phyloP scores from a whole-genome alignment of 1,140 invertebrate genomes.

The Wiebesia pumilae region DNA sequence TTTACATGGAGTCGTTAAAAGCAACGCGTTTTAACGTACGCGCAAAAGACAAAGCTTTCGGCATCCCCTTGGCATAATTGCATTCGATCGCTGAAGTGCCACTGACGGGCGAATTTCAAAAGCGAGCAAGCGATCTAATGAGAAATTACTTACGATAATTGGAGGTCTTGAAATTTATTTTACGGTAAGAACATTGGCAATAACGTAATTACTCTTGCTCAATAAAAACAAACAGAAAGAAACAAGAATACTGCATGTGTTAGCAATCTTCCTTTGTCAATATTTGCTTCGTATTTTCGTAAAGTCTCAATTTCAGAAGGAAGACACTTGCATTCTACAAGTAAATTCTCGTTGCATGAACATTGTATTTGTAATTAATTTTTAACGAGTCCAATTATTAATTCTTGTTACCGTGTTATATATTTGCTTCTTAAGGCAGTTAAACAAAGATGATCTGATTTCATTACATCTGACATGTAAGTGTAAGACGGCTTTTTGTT shows the following conservation, averaged over 20 bases:
- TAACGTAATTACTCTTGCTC: not conserved
- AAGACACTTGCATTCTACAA: not conserved
- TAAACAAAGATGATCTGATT: not conserved
- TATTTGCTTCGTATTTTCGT: not conserved
- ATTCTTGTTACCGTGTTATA: not conserved
- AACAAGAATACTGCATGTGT: not conserved
- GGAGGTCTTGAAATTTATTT: constrained; percentile 41
- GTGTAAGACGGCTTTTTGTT: no score
- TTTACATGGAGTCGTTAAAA: constrained; percentile 66
- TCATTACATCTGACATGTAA: not conserved
- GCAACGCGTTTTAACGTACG: constrained; percentile 29
- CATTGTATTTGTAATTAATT: not conserved
- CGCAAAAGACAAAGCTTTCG: constrained; percentile 58
- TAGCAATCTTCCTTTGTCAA: not conserved
- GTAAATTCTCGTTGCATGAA: not conserved
- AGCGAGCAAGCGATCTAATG: constrained; percentile 58
- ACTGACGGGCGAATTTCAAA: constrained; percentile 22
- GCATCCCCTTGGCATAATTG: constrained; percentile 59
- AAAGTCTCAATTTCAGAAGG: not conserved
- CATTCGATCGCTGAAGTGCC: constrained; percentile 64
- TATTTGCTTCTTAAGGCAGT: not conserved
- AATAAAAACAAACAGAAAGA: not conserved
- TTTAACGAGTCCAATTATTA: not conserved
- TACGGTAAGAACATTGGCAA: constrained; percentile 6
- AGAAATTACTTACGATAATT: constrained; percentile 54